Evolutionary conservation across 2,888 invertebrate species (phyloP), one percentile per base, ranked within the genome.

Genomic region (Thymelicus acteon): DNA sequence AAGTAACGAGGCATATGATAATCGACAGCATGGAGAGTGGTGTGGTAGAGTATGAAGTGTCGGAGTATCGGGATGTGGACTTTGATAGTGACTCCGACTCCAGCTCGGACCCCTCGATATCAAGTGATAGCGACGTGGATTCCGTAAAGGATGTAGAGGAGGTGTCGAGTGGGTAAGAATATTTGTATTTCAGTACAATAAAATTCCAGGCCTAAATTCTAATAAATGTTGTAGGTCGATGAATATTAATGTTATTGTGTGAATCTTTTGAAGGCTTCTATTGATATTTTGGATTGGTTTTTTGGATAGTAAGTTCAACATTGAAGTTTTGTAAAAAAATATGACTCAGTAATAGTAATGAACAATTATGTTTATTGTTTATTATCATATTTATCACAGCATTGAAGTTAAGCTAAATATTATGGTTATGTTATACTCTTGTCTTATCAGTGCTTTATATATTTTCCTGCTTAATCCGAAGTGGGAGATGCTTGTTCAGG

Each of bases 141-240:
- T 92, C 92, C 0, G 89, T 93, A 37, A 92, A 92, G 77, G 92
- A 92, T 76, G 84, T 91, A 24, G 93, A 93, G 73, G 92, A 90
- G 71, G 72, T 87, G 6, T 91, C 91, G 13, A 92, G 92, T 77
- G 90, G 93, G 93, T 93, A 73, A 71, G 67, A 67, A n/a, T 31
- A 5, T 58, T 39, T 58, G 13, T n/a, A n/a, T 1, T 58, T 8
- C 31, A 31, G 8, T 44, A 12, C 10, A 44, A 10, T 44, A 8
- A 4, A 12, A 44, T 44, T 8, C 44, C 12, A 40, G 40, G 6
- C 12, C 8, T 44, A 12, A 12, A 44, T 44, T 44, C 7, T 40
- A 19, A 7, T 40, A 7, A 7, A 44, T 44, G 44, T 44, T 8
- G 2, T 1, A 12, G 12, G 44, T 44, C 12, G 31, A 44, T 44